phyloP scores from a whole-genome alignment of 2,888 invertebrate genomes.

The Eulithis prunata region DNA sequence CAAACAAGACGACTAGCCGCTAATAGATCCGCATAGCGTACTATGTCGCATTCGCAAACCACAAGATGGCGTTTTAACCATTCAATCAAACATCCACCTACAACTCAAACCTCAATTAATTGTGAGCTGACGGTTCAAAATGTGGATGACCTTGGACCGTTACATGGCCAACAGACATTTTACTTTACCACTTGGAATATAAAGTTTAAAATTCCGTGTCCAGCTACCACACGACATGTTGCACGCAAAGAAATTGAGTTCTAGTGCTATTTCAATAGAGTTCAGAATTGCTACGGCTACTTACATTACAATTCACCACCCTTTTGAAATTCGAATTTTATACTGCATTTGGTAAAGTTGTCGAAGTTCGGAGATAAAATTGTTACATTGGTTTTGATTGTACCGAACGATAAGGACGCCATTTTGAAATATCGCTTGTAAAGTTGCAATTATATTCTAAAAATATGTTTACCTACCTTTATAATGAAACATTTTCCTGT shows the following conservation, averaged over 20 bases:
- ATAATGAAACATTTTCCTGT: too few species aligned
- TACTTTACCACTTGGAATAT: slow-evolving; percentile 12
- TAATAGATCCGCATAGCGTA: too few species aligned
- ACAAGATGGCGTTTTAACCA: too few species aligned
- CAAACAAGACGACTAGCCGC: too few species aligned
- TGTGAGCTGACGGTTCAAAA: too few species aligned
- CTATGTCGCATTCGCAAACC: too few species aligned
- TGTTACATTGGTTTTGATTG: slow-evolving; percentile 41
- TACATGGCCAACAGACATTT: slow-evolving; percentile 21
- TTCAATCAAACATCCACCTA: too few species aligned
- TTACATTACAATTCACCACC: slow-evolving; percentile 33
- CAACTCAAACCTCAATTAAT: too few species aligned
- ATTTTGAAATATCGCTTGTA: slow-evolving; percentile 46
- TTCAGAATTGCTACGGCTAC: slow-evolving; percentile 28
- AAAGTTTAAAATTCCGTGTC: slow-evolving; percentile 25
- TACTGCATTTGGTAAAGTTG: slow-evolving; percentile 37
- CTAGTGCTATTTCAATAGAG: slow-evolving; percentile 28
- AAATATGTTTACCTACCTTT: too few species aligned
- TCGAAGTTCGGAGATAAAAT: slow-evolving; percentile 45
- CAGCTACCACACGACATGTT: slow-evolving; percentile 19
- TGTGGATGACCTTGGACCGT: too few species aligned
- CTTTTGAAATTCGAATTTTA: slow-evolving; percentile 41
- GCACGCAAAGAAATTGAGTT: slow-evolving; percentile 27
- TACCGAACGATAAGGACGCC: slow-evolving; percentile 44
- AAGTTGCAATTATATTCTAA: slow-evolving; percentile 6